Percentiles rank a stretch among this genome's conserved stretches.
Conservation (phyloP, 2,797 vertebrate genomes). For the Sebastolobus alascanus region DNA sequence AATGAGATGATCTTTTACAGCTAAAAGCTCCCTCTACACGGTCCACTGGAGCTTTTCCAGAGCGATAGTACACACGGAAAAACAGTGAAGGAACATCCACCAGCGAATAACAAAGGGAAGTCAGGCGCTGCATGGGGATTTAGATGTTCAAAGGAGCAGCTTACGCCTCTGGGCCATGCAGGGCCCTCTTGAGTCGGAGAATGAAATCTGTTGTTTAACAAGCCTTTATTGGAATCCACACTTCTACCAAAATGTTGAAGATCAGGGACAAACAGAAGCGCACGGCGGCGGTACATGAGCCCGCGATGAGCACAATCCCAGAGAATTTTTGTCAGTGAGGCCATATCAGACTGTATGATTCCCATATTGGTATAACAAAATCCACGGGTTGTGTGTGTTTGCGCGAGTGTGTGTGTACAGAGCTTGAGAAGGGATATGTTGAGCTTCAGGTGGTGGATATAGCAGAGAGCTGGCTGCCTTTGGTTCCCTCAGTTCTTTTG, state of each 20-base stretch:
- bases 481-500: conserved; percentile 25
- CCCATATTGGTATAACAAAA: conserved; percentile 61
- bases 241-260: conserved; percentile 75
- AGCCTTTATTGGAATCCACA: conserved; percentile 83
- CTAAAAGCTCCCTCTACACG: conserved; percentile 68
- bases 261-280: conserved; percentile 80
- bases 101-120: conserved; percentile 81
- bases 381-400: conserved; percentile 26
- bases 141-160: conserved; percentile 81
- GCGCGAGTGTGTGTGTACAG: conserved; percentile 35
- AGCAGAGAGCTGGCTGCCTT: conserved; percentile 46
- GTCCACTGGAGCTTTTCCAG: conserved; percentile 60
- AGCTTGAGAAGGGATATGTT: conserved; percentile 47
- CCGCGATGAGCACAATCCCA: conserved; percentile 54
- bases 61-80: conserved; percentile 43
- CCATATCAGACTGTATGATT: conserved; percentile 49
- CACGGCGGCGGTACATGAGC: conserved; percentile 65
- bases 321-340: conserved; percentile 46
- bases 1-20: conserved; percentile 70
- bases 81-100: conserved; percentile 62
- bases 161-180: conserved; percentile 76
- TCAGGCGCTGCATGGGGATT: conserved; percentile 76
- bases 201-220: conserved; percentile 81
- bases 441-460: conserved; percentile 70
- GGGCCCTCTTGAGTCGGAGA: conserved; percentile 73